Base-by-base conservation (phyloP, 2,113 vertebrate genomes). In the human region DNA sequence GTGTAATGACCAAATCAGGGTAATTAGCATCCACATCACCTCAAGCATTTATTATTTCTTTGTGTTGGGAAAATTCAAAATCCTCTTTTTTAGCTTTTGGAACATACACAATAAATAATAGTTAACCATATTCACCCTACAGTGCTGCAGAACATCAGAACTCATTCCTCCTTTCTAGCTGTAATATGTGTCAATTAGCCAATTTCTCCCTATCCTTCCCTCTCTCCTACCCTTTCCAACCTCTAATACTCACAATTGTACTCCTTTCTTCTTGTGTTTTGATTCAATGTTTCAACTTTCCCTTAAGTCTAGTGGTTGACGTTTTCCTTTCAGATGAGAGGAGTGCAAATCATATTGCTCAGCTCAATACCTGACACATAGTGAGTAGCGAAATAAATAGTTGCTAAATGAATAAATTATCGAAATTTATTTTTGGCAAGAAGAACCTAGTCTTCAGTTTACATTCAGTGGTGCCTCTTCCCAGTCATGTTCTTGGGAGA, bases 381-480 rank as follows among this genome's bases (percentile, higher is more conserved):
- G 52, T 91, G 59, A 40, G 1, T 68, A 80, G n/a, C 35, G 38
- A 96, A 94, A 88, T 90, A 78, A 95, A 85, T 93, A 75, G 70
- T 75, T 84, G 13, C 22, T 95, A 48, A 80, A 80, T 92, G 48
- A 88, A 92, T 95, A 87, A 38, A 70, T 79, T 93, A 73, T 50
- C 59, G 10, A 96, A 93, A 97, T 88, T 90, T 87, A 72, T 93
- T 93, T 92, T 96, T 89, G 57, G 96, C 11, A 68, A 93, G 40
- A 89, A 89, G 11, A 95, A 78, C 14, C 11, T 84, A 30, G 23
- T 83, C 35, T 96, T 94, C 50, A 96, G 30, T 95, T 97, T 95
- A 88, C 70, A 94, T 68, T 78, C 35, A 90, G 38, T 82, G 17
- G 40, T 96, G 32, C 18, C 8, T 83, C 61, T 94, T 93, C 22